Evolutionary conservation across 2,113 vertebrate species (phyloP).

Genomic region (Nettapus auritus): DNA sequence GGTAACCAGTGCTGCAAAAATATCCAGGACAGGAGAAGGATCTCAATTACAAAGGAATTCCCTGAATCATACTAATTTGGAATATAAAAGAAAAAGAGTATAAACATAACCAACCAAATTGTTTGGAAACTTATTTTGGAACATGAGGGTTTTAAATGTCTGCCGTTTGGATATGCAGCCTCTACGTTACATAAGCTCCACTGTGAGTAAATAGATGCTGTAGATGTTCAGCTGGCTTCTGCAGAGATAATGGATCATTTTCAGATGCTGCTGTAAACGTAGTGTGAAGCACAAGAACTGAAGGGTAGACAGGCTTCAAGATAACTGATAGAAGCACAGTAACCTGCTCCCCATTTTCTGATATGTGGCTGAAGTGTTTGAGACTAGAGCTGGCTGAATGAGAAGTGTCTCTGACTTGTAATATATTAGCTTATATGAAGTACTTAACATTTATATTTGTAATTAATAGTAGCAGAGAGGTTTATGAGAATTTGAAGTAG

Average conservation of each 20-base stretch:
- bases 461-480: background rate
- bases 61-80: background rate
- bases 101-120: background rate
- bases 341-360: background rate
- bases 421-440: background rate
- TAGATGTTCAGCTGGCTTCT: slow-evolving; percentile 20
- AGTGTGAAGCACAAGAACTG: background rate
- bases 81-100: background rate
- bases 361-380: background rate
- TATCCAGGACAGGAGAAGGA: background rate
- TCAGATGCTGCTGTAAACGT: slow-evolving; percentile 24
- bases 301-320: background rate
- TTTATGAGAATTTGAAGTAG: background rate
- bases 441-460: background rate
- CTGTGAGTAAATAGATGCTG: background rate
- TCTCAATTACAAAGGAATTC: slow-evolving; percentile 5
- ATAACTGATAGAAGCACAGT: background rate
- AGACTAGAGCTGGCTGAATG: background rate
- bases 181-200: slow-evolving; percentile 14
- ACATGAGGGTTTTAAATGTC: background rate
- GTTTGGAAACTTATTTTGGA: background rate
- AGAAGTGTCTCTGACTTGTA: background rate
- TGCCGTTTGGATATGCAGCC: background rate
- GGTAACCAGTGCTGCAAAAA: slow-evolving; percentile 23
- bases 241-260: slow-evolving; percentile 6